Base-by-base conservation (phyloP, 1,140 invertebrate species). In the Drosophila mojavensis region DNA sequence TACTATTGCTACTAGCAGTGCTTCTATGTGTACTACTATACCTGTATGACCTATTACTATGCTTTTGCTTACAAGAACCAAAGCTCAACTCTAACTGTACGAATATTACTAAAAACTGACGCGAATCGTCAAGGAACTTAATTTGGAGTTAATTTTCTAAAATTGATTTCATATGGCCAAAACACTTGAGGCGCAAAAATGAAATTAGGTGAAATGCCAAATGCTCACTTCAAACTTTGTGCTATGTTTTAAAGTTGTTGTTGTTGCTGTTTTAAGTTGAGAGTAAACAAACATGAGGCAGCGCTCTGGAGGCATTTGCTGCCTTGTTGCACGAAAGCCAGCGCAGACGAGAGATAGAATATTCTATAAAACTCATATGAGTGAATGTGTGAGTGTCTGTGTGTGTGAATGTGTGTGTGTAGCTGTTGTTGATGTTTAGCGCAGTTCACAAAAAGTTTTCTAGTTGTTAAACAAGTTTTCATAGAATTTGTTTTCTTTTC, bases 401-500 rank as follows among this genome's bases (percentile, higher is more conserved):
- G 10, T 65, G 24, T 43, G 20, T 30, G 45, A 30, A 3, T 17
- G 47, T 30, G 48, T 47, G 17, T 33, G 26, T 51, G 39, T 41
- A 24, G 13, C 17, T 55, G 33, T 56, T 55, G 53, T 65, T 71
- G 61, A 50, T 71, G 68, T 71, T 64, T 64, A 71, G 69, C 47
- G 62, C 63, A 59, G 69, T 72, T 58, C 58, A 54, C 39, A 66
- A 50, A 64, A 72, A 72, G 36, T 72, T 72, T 72, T 66, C 69
- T 59, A 66, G 62, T 72, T 72, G 69, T 59, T 72, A 43, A 66
- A 45, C 53, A 66, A 66, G 69, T 66, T 72, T 54, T 45, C 36
- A 15, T 64, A 33, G 54, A 53, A 72, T 72, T 66, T 72, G 36
- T 66, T 59, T 47, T 47, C n/a, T 47, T n/a, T 45, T 4, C 4